Evolutionary conservation across 2,113 vertebrate genomes (phyloP).

Genomic region (Halcyon senegalensis): DNA sequence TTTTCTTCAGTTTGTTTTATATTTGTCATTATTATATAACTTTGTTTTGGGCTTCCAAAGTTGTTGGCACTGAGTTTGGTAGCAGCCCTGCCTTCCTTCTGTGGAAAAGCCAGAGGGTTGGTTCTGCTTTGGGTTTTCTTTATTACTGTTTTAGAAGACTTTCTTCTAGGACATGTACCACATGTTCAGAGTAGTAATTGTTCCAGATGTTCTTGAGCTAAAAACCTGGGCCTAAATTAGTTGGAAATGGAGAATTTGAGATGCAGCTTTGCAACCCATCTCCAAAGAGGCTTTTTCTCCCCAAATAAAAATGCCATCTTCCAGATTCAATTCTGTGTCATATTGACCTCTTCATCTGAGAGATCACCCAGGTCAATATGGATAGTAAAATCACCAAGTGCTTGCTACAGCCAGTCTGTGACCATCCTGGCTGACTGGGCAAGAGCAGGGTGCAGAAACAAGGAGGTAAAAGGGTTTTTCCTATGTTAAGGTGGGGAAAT

Average conservation of each 20-base stretch:
- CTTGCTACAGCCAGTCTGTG: background rate
- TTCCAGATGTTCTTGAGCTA: slow-evolving; percentile 20
- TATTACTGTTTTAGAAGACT: background rate
- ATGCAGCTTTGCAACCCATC: background rate
- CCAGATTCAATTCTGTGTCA: background rate
- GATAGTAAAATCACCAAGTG: background rate
- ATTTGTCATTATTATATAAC: slow-evolving; percentile 31
- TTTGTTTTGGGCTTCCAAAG: background rate
- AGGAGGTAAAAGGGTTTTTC: slow-evolving; percentile 21
- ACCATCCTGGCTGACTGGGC: background rate
- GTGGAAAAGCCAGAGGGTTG: background rate
- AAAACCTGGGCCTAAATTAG: background rate
- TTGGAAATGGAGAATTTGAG: background rate
- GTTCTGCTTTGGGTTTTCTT: background rate
- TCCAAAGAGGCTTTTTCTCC: background rate
- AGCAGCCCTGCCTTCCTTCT: background rate
- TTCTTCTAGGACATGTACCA: slow-evolving; percentile 5
- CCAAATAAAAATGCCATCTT: background rate
- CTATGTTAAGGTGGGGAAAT: background rate
- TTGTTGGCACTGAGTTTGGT: background rate
- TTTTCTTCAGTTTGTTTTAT: slow-evolving; percentile 7
- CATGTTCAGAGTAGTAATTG: background rate
- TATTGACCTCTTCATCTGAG: background rate
- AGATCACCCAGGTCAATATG: background rate
- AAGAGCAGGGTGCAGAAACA: background rate